phyloP scores from a whole-genome alignment of 2,888 invertebrate species.

The Cantharis lateralis region DNA sequence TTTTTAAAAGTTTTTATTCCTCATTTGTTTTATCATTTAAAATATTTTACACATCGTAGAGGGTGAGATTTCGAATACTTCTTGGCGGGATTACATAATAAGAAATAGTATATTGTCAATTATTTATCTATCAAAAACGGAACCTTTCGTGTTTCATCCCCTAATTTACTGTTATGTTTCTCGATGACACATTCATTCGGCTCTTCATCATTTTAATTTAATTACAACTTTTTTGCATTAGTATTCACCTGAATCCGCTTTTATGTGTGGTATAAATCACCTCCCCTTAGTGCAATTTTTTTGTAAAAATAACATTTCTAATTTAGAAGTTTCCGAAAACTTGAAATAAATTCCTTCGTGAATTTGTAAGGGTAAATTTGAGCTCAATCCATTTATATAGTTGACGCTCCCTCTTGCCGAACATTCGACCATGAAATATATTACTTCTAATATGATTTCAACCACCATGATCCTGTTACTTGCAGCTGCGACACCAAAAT shows the following conservation, averaged over 20 bases:
- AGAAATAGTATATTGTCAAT: too few relatives aligned
- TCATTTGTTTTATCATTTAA: too few relatives aligned
- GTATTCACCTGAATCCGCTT: neutral
- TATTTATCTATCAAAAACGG: too few relatives aligned
- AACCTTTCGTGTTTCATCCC: neutral
- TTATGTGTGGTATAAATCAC: neutral
- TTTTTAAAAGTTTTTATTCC: too few relatives aligned
- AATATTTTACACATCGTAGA: too few relatives aligned
- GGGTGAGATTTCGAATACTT: too few relatives aligned
- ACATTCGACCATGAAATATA: slow-evolving; percentile 11
- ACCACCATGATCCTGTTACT: slow-evolving; percentile 5
- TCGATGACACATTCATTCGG: neutral
- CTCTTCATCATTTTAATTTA: neutral
- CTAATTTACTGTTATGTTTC: neutral
- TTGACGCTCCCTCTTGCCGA: neutral
- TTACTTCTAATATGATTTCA: slow-evolving; percentile 12
- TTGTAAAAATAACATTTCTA: neutral
- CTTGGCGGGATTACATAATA: too few relatives aligned
- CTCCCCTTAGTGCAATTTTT: neutral
- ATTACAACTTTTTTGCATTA: neutral
- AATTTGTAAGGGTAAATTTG: neutral
- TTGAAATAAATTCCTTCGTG: neutral
- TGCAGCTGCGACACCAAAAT: neutral
- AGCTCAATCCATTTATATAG: slow-evolving; percentile 8
- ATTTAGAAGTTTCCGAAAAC: neutral